Conservation (phyloP, 2,888 invertebrate genomes). For the Callinectes sapidus region DNA sequence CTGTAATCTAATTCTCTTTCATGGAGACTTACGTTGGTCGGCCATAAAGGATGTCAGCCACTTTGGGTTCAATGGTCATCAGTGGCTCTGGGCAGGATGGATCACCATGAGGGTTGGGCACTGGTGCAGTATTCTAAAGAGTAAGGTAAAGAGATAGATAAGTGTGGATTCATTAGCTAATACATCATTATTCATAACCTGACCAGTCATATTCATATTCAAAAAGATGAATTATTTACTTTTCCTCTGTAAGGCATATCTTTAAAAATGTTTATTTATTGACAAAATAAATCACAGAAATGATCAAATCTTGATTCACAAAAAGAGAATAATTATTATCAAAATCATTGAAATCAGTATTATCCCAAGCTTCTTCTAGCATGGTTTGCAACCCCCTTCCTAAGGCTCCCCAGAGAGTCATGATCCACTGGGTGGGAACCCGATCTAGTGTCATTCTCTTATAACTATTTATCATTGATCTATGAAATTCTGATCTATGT, state of each 20-base stretch:
- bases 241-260: not conserved
- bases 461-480: not conserved
- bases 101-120: slow-evolving; percentile 87
- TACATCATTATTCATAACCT: not conserved
- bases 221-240: not conserved
- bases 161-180: not conserved
- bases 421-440: no score
- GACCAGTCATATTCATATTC: not conserved
- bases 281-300: no score
- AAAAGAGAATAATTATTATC: no score
- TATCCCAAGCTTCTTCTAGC: no score
- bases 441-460: not conserved
- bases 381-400: no score
- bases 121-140: slow-evolving; percentile 78
- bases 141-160: slow-evolving; percentile 37
- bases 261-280: not conserved
- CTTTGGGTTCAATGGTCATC: slow-evolving; percentile 81
- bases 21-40: slow-evolving; percentile 82
- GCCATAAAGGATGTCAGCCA: slow-evolving; percentile 82
- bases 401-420: no score
- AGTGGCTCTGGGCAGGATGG: slow-evolving; percentile 80
- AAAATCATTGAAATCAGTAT: no score
- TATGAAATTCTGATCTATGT: not conserved
- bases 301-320: no score
- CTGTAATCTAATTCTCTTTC: not conserved